Conservation (phyloP, 2,888 invertebrate species). For the Drosophila ezoana region DNA sequence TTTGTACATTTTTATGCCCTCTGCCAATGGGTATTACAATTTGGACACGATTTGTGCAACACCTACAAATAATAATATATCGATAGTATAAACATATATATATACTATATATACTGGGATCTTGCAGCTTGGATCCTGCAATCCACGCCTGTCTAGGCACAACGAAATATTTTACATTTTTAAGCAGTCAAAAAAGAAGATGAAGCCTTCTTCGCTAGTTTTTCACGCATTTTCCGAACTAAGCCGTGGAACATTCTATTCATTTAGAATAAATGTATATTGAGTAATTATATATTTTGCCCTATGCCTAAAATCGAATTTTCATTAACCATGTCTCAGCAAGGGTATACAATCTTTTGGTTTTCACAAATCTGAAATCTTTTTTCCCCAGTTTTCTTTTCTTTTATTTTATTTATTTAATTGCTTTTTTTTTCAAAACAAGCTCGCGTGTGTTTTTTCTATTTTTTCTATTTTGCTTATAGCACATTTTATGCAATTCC, state of each 20-base stretch:
- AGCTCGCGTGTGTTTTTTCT: conserved; percentile 13
- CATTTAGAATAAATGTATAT: no score
- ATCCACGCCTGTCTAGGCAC: no score
- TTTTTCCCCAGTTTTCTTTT: background rate
- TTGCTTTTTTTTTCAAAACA: conserved; percentile 10
- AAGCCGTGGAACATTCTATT: no score
- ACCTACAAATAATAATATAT: background rate
- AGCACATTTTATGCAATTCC: conserved; percentile 32
- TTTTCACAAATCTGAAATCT: no score
- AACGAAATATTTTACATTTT: no score
- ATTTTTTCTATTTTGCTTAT: conserved; percentile 29
- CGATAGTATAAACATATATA: no score
- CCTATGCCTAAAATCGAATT: no score
- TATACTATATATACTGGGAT: no score
- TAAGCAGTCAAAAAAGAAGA: no score
- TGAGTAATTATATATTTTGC: background rate
- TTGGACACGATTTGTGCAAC: background rate
- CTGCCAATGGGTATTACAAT: background rate
- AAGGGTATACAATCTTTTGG: conserved; percentile 4
- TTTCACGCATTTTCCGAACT: no score
- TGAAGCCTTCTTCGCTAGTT: no score
- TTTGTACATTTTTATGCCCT: conserved; percentile 26
- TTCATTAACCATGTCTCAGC: background rate
- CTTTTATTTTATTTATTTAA: conserved; percentile 7
- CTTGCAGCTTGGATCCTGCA: no score